Conservation (phyloP, 2,888 invertebrate species). For the Aporophyla nigra region DNA sequence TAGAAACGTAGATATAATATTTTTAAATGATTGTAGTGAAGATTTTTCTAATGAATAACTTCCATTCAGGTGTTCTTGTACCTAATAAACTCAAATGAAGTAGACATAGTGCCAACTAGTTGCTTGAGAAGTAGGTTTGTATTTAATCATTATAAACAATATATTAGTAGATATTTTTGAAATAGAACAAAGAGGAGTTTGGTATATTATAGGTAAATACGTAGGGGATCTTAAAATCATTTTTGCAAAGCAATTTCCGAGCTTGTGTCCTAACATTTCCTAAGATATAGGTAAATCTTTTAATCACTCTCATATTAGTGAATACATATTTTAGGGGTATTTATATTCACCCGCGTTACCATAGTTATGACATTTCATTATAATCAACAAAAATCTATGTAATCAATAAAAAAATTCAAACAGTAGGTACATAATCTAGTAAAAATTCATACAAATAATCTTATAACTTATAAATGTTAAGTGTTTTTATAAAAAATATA, state of each 20-base stretch:
- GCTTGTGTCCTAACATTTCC: constrained; percentile 6
- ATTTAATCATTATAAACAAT: constrained; percentile 8
- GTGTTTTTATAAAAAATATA: constrained; percentile 85
- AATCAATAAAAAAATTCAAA: constrained; percentile 9
- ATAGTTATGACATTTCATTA: constrained; percentile 18
- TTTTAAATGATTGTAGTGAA: constrained; percentile 5
- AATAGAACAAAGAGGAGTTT: constrained; percentile 5
- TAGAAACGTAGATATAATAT: constrained; percentile 34
- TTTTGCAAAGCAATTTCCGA: constrained; percentile 11
- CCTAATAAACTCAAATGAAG: constrained; percentile 7
- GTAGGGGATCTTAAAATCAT: background rate
- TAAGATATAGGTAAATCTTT: constrained; percentile 9
- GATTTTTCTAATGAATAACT: constrained; percentile 1
- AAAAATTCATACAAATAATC: constrained; percentile 32
- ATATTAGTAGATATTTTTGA: constrained; percentile 1
- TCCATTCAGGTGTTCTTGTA: constrained; percentile 12
- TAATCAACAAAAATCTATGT: background rate
- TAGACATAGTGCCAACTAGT: constrained; percentile 11
- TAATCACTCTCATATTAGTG: constrained; percentile 10
- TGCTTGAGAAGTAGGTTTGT: constrained; percentile 34
- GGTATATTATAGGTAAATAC: constrained; percentile 1
- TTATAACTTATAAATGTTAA: constrained; percentile 73
- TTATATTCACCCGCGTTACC: constrained; percentile 6
- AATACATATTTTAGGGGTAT: constrained; percentile 15
- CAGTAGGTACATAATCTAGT: constrained; percentile 25